Base-by-base conservation (phyloP, 1,140 invertebrate species). In the Conus betulinus region DNA sequence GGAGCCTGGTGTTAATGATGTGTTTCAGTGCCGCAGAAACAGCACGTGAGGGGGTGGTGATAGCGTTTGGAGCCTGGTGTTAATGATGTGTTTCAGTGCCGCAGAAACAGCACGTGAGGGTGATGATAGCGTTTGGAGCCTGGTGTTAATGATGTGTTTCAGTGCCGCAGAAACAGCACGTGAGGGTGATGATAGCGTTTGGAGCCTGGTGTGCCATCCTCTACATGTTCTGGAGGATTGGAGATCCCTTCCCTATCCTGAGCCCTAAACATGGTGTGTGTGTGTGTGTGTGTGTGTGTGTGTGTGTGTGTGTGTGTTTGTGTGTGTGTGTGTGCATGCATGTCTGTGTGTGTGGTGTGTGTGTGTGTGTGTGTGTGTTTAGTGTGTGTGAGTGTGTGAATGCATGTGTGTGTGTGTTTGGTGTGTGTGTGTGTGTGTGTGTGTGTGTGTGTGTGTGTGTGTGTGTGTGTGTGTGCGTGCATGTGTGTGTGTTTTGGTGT, bases 211-310 rank as follows among this genome's bases (percentile, higher is more conserved):
- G 98, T 87, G 96, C 98, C 57, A 99, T 99, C 94, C 96, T 99
- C 0, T 99, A 99, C 93, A 97, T 99, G 89, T 99, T 99, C 93
- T 99, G 99, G 99, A 99, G 99, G 96, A 97, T 99, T 91, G 99
- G 99, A 3, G 99, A 99, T 96, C 99, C 99, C 11, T 99, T 99
- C 96, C 99, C 99, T 51, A 98, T 99, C 93, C 96, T 99, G 8
- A 99, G 97, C 96, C 97, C 97, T 17, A 98, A 98, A 94, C 97
- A 99, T 96, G 98, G 96, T 96, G 90, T 91, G 91, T 91, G 23
- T 84, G 25, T 25, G 25, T 11, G 5, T 78, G 76, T 78, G 76
- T 78, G 76, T 78, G 76, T 78, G 76, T 78, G 27, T 74, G 17
- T 74, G 67, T 74, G 67, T 74, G 67, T 71, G 67, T 74, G 67